Conservation (phyloP, 1,140 invertebrate genomes). For the Paramacrobiotus metropolitanus region DNA sequence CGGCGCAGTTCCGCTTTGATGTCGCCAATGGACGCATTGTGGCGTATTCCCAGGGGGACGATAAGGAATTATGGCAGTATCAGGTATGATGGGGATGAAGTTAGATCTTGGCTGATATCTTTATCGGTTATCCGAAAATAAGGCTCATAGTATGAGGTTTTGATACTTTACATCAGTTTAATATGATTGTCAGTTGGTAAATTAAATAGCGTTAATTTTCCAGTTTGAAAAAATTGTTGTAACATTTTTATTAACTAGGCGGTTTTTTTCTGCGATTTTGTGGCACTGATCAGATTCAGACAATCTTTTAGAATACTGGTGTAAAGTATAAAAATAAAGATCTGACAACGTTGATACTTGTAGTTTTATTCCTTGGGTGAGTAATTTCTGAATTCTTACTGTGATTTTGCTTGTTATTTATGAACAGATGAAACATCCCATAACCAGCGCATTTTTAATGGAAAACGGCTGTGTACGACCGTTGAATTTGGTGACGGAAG, state of each 20-base stretch:
- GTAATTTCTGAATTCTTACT: background rate
- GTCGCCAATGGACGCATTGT: background rate
- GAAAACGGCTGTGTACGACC: background rate
- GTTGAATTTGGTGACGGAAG: background rate
- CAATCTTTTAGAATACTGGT: background rate
- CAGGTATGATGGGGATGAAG: background rate
- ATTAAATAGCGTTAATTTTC: too few species aligned
- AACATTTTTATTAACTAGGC: too few species aligned
- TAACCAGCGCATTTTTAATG: background rate
- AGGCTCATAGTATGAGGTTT: too few species aligned
- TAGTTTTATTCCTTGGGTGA: background rate
- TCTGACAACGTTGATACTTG: background rate
- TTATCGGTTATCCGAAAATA: background rate
- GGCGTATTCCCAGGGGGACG: background rate
- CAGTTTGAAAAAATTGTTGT: too few species aligned
- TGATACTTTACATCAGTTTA: too few species aligned
- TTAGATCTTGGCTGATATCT: background rate
- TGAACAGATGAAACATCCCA: background rate
- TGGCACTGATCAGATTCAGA: background rate
- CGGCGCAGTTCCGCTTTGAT: constrained; percentile 1
- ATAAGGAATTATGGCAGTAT: background rate
- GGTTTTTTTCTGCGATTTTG: background rate
- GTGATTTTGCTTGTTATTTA: background rate
- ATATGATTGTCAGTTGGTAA: too few species aligned
- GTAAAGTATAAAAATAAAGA: background rate